Base-by-base conservation (phyloP, 2,113 vertebrate genomes). In the Baryphthengus martii region DNA sequence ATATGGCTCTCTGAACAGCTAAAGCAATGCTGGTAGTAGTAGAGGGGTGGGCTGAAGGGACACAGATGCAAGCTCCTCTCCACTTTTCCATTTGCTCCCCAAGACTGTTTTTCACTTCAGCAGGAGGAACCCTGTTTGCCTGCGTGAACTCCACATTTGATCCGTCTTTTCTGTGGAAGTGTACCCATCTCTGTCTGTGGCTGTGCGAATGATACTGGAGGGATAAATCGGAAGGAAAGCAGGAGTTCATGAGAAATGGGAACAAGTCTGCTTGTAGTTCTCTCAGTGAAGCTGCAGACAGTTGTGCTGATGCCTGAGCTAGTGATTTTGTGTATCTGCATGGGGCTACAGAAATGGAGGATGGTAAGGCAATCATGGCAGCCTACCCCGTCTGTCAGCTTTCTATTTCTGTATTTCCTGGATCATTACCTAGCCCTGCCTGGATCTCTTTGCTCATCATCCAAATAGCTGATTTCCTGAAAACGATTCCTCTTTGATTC, bases 321-420 rank as follows among this genome's bases (percentile, higher is more conserved):
- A 23, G 23, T 19, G 66, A 35, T 10, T 88, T 90, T 94, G 26
- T 66, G 8, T 65, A 12, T 83, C 24, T 14, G 1, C 13, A 9
- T 21, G 58, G 40, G 89, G 47, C 61, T 68, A 19, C 13, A 21
- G 66, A 67, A 77, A n/a, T 47, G 63, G 50, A 83, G 33, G 82
- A 68, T 25, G 26, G 40, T 44, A 58, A 56, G 93, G 77, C n/a
- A 76, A 16, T 14, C 19, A 7, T 17, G 78, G 77, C 44, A 88
- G 49, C 45, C 49, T 68, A 70, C 40, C 8, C 40, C 2, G 8
- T 25, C 67, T 50, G 53, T 55, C 39, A 16, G 20, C 17, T 89
- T 87, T 95, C 93, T 85, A 12, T 89, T 95, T 88, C 53, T 89
- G 58, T 85, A 25, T 93, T 95, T 94, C 82, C 67, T 88, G 17